Evolutionary conservation across 2,888 invertebrate species (phyloP).

Genomic region (Gastrophysa polygoni): DNA sequence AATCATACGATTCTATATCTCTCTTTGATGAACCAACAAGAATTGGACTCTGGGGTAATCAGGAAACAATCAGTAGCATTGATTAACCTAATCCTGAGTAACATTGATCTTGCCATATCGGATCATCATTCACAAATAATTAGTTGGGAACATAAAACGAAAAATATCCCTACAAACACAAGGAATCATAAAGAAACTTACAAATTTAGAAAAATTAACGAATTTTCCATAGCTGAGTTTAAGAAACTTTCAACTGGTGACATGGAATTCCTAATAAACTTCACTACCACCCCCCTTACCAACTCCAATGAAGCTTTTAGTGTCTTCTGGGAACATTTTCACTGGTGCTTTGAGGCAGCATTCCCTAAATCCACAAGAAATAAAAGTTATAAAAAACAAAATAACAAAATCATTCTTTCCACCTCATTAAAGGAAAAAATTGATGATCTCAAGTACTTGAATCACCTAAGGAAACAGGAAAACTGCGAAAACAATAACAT

Average conservation of each 20-base stretch:
- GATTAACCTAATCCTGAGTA: slow-evolving; percentile 3
- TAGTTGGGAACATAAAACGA: background rate
- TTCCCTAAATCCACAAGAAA: slow-evolving; percentile 1
- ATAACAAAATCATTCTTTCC: background rate
- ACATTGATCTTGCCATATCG: slow-evolving; percentile 4
- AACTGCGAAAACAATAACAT: slow-evolving; percentile 5
- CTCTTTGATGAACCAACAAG: slow-evolving; percentile 11
- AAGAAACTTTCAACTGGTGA: background rate
- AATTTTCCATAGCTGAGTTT: slow-evolving; percentile 2
- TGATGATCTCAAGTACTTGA: slow-evolving; percentile 4
- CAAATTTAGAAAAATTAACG: slow-evolving; percentile 9
- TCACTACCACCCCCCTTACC: background rate
- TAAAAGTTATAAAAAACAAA: background rate
- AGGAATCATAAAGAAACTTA: background rate
- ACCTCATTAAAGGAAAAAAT: background rate
- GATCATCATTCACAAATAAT: slow-evolving; percentile 8
- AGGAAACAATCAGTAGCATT: slow-evolving; percentile 6
- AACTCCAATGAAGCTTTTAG: background rate
- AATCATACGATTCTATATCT: slow-evolving; percentile 7
- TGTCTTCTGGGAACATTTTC: slow-evolving; percentile 1
- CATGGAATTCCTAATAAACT: background rate
- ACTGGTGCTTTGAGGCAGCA: slow-evolving; percentile 8
- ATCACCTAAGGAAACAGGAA: slow-evolving; percentile 4
- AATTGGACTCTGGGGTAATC: slow-evolving; percentile 2
- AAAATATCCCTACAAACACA: slow-evolving; percentile 6